Conservation (phyloP, 2,113 vertebrate genomes). For the Lagopus leucura region DNA sequence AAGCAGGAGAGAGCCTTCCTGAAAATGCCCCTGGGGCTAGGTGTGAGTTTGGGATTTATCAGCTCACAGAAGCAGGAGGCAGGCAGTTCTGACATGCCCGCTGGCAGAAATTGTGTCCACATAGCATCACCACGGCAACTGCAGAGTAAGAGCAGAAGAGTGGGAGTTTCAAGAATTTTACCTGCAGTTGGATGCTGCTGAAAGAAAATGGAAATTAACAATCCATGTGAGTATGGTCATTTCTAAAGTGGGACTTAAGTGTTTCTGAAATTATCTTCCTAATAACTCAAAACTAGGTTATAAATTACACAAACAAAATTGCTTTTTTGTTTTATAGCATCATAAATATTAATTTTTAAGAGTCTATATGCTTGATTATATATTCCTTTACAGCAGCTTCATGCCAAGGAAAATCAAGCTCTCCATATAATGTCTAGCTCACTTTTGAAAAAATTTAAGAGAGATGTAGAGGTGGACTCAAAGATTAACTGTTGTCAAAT, state of each 20-base stretch:
- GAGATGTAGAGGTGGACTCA: background rate
- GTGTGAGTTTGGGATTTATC: background rate
- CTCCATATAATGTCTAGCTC: background rate
- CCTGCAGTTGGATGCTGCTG: background rate
- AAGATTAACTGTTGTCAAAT: background rate
- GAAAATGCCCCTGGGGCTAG: slow-evolving; percentile 33
- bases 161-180: background rate
- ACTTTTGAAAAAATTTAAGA: background rate
- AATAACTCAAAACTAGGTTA: background rate
- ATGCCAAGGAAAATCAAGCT: background rate
- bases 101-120: slow-evolving; percentile 15
- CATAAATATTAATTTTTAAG: background rate
- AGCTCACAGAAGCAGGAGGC: background rate
- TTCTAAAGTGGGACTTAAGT: background rate
- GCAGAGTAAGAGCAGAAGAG: slow-evolving; percentile 13
- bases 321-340: background rate
- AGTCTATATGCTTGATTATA: background rate
- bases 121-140: slow-evolving; percentile 19
- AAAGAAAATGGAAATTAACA: slow-evolving; percentile 28
- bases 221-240: background rate
- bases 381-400: background rate
- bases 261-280: background rate
- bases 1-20: slow-evolving; percentile 17
- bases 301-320: background rate
- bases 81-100: slow-evolving; percentile 54